Percentiles rank a stretch among this genome's conserved stretches.
phyloP scores from a whole-genome alignment of 2,888 invertebrate species.

The Oegoconia quadripuncta region DNA sequence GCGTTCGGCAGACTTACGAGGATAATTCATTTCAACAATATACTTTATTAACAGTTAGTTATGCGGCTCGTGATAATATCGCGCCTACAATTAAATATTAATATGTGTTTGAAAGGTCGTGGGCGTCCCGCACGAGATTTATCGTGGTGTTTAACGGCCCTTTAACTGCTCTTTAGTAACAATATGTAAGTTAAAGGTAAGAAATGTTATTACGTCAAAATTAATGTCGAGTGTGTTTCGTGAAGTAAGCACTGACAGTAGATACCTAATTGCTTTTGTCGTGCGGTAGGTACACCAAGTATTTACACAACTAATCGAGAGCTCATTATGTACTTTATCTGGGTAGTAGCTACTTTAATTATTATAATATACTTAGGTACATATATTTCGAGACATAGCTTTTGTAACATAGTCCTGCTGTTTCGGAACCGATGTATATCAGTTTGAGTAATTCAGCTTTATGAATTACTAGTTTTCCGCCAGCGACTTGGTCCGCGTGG shows the following conservation, averaged over 20 bases:
- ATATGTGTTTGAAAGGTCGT: conserved; percentile 63
- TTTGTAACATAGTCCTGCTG: no score
- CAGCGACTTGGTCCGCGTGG: no score
- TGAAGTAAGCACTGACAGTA: neutral
- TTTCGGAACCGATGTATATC: no score
- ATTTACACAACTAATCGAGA: no score
- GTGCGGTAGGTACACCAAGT: no score
- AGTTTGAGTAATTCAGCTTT: no score
- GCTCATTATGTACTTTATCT: no score
- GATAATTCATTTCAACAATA: conserved; percentile 77
- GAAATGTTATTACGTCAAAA: conserved; percentile 36
- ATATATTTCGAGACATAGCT: no score
- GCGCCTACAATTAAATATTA: conserved; percentile 76
- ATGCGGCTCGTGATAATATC: conserved; percentile 69
- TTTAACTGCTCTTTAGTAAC: conserved; percentile 40
- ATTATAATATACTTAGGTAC: no score
- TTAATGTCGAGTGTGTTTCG: neutral
- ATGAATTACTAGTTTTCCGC: no score
- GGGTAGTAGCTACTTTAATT: no score
- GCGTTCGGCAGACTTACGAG: conserved; percentile 60
- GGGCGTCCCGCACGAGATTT: conserved; percentile 53
- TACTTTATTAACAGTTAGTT: conserved; percentile 76
- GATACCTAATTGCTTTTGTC: no score
- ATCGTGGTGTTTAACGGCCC: conserved; percentile 38
- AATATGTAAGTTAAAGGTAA: conserved; percentile 46